Conservation (phyloP, 35 echinoderm and acorn worm genomes). For the Heliocidaris erythrogramma region DNA sequence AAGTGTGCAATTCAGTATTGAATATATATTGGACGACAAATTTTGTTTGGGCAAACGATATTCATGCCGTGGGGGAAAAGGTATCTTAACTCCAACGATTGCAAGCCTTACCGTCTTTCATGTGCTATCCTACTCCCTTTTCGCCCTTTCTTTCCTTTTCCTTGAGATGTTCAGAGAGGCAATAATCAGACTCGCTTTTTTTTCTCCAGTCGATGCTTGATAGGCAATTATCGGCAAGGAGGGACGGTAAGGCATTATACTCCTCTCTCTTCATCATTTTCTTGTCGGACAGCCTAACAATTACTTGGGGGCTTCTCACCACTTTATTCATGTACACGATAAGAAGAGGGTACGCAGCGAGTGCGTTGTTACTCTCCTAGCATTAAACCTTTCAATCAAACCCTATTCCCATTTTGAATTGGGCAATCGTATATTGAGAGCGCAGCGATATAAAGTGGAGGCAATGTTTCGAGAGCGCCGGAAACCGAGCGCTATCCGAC, state of each 20-base stretch:
- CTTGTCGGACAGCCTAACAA: background rate
- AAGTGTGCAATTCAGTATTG: slow-evolving; percentile 43
- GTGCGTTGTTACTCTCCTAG: background rate
- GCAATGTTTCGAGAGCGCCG: background rate
- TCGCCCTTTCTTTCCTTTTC: background rate
- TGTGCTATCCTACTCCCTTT: background rate
- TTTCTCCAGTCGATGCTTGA: background rate
- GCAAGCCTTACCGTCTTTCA: background rate
- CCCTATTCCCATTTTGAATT: background rate
- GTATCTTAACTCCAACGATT: slow-evolving; percentile 25
- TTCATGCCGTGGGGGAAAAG: slow-evolving; percentile 30
- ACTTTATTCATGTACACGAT: background rate
- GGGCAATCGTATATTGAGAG: background rate
- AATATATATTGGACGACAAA: slow-evolving; percentile 40
- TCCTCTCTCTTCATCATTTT: background rate
- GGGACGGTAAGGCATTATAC: background rate
- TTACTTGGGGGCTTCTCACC: slow-evolving; percentile 8
- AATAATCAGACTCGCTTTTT: background rate
- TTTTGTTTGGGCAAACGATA: slow-evolving; percentile 45
- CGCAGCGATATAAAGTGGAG: background rate
- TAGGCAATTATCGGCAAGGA: background rate
- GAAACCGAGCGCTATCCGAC: background rate
- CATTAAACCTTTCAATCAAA: slow-evolving; percentile 12
- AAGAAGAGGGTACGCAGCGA: background rate
- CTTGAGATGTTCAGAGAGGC: background rate